phyloP scores from a whole-genome alignment of 2,888 invertebrate species.

The Ochropacha duplaris region DNA sequence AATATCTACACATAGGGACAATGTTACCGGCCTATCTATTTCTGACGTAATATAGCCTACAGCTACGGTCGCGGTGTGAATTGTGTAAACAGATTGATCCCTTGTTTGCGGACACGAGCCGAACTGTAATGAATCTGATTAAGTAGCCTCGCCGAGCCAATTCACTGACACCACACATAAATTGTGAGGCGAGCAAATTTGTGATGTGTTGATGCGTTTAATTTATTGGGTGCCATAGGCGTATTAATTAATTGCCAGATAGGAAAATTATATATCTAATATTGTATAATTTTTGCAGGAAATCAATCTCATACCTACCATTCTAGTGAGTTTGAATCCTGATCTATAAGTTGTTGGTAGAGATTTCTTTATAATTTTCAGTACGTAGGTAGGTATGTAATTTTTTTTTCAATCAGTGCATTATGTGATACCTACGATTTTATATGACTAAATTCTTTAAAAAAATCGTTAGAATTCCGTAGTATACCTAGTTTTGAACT shows the following conservation, averaged over 20 bases:
- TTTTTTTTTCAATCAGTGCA: too few species aligned
- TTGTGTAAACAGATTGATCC: conserved; percentile 30
- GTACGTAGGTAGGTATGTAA: too few species aligned
- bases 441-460: too few species aligned
- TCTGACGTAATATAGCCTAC: conserved; percentile 35
- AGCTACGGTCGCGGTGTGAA: conserved; percentile 7
- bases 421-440: too few species aligned
- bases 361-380: too few species aligned
- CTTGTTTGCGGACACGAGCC: conserved; percentile 55
- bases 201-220: conserved; percentile 25
- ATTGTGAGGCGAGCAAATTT: conserved; percentile 34
- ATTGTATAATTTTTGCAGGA: not conserved
- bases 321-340: too few species aligned
- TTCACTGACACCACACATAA: conserved; percentile 45
- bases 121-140: conserved; percentile 75
- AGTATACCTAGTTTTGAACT: too few species aligned
- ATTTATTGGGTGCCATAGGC: conserved; percentile 5
- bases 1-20: conserved; percentile 38
- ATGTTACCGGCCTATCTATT: conserved; percentile 50
- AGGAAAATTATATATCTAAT: too few species aligned
- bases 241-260: not conserved
- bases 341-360: too few species aligned
- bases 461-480: too few species aligned
- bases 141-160: conserved; percentile 66
- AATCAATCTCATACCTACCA: not conserved